Evolutionary conservation across 2,888 invertebrate genomes (phyloP).

Genomic region (Heteropelma amictum): DNA sequence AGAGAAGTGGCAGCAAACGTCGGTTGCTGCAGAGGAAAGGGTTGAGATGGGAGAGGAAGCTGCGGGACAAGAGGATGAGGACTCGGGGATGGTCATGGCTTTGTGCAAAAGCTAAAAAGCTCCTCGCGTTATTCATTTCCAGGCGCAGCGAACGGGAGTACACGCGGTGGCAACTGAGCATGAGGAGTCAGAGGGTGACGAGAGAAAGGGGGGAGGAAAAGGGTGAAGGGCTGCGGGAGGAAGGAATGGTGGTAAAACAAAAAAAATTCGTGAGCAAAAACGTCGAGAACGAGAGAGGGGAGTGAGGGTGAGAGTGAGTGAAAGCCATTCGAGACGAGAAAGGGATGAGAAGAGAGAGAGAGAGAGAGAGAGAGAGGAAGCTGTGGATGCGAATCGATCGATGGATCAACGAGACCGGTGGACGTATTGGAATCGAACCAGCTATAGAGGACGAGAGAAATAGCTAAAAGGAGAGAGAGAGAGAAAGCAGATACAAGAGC

Average conservation of each 20-base stretch:
- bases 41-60: too few species aligned
- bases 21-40: too few species aligned
- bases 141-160: constrained; percentile 38
- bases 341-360: constrained; percentile 20
- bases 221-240: neutral
- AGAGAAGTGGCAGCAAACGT: constrained; percentile 43
- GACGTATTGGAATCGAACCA: constrained; percentile 25
- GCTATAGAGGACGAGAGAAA: neutral
- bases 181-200: neutral
- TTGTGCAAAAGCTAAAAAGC: constrained; percentile 51
- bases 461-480: neutral
- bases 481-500: neutral
- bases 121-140: constrained; percentile 49
- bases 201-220: neutral
- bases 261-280: constrained; percentile 43
- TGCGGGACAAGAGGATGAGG: constrained; percentile 13
- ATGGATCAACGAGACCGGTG: constrained; percentile 35
- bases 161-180: constrained; percentile 13
- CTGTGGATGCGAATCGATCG: constrained; percentile 34
- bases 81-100: constrained; percentile 31
- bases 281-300: constrained; percentile 12
- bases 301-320: constrained; percentile 16
- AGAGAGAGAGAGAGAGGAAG: constrained; percentile 9
- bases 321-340: constrained; percentile 6
- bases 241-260: constrained; percentile 29